Evolutionary conservation across 2,797 vertebrate species (phyloP), one percentile per base, ranked within the genome.

Genomic region (Trachops cirrhosus): DNA sequence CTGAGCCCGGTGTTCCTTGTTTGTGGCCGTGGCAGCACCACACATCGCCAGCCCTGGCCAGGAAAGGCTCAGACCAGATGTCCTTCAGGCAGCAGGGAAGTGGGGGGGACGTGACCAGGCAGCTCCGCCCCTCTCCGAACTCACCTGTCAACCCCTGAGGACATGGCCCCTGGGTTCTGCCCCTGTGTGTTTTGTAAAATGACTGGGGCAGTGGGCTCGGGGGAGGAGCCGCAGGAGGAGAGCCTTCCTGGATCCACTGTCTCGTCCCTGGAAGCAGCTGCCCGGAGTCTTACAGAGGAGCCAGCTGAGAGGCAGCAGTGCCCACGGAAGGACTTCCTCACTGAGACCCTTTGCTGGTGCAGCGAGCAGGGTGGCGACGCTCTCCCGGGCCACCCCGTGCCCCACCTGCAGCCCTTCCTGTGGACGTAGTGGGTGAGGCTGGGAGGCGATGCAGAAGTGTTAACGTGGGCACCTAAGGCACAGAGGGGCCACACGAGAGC

Each of bases 131-230:
- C 5, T 32, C 39, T 52, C 44, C n/a, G 48, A n/a, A 10, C 37
- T n/a, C 46, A 14, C 18, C 57, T 5, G 15, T 41, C 62, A 12
- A 5, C 12, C 32, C 73, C 15, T 39, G 29, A 52, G 34, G 77
- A 21, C 29, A 3, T 0, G 0, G 4, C 2, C 3, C 12, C 44
- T 14, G n/a, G 21, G 21, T 37, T 34, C 1, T 21, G 39, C 64
- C n/a, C 4, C 22, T 0, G 19, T 0, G 19, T 26, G 46, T 64
- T 57, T 52, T 50, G 34, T 44, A 52, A 50, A 19, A 50, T 41
- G 48, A 24, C 34, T 5, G 19, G 37, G 6, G 16, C 41, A 18
- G 14, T 1, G 34, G 16, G 3, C 22, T 12, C 29, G 24, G 15
- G n/a, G 26, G 41, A 86, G 86, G 41, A n/a, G 2, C n/a, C 2